A percentile compares a stretch with the other conserved stretches of the same genome.
phyloP scores from a whole-genome alignment of 2,888 invertebrate species.

The Eupithecia dodoneata region DNA sequence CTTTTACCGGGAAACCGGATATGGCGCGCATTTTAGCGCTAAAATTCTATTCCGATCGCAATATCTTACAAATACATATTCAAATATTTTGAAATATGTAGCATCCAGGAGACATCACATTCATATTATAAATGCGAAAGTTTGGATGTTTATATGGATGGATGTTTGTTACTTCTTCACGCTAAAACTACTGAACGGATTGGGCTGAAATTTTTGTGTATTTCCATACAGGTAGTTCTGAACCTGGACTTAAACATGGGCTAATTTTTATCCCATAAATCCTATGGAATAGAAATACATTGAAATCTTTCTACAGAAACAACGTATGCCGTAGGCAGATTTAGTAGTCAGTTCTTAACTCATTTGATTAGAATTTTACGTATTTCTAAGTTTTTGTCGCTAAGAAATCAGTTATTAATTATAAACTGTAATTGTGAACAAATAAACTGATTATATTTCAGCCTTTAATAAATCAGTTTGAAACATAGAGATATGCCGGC shows the following conservation, averaged over 20 bases:
- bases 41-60: slow-evolving; percentile 21
- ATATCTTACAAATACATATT: neutral
- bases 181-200: no score
- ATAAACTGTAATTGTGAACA: neutral
- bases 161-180: no score
- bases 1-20: slow-evolving; percentile 25
- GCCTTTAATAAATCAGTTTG: slow-evolving; percentile 1
- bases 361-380: neutral
- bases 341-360: no score
- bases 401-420: neutral
- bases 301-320: no score
- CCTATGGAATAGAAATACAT: no score
- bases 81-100: neutral
- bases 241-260: no score
- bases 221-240: no score
- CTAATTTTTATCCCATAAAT: no score
- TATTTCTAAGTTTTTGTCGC: neutral
- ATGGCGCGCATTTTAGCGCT: slow-evolving; percentile 14
- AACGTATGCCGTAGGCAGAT: no score
- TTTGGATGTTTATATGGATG: neutral
- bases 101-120: neutral
- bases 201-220: no score
- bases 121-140: neutral
- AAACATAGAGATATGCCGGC: neutral
- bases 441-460: neutral